A percentile compares a stretch with the other conserved stretches of the same genome.
Conservation (phyloP, 30 jellyfish, hydroid and myxozoan genomes). For the Aurelia aurita complex sp. Pacific region DNA sequence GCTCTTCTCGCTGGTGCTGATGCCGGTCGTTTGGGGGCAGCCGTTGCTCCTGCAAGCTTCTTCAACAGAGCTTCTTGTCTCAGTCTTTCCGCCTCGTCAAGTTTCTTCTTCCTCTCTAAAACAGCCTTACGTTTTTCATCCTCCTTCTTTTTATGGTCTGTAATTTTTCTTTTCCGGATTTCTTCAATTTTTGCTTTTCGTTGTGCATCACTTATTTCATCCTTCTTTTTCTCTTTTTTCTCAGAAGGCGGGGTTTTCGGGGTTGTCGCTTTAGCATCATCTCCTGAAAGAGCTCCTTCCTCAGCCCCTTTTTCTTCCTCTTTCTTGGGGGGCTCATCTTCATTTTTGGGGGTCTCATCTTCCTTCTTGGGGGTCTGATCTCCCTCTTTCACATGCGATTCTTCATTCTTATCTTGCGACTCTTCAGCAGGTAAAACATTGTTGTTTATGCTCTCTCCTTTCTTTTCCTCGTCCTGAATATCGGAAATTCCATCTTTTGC, state of each 20-base stretch:
- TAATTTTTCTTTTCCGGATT: slow-evolving; percentile 60
- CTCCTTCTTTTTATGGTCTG: slow-evolving; percentile 68
- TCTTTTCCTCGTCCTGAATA: not conserved
- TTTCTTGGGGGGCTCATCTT: slow-evolving; percentile 6
- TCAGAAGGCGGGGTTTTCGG: slow-evolving; percentile 51
- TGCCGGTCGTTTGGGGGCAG: slow-evolving; percentile 66
- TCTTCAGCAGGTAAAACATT: not conserved
- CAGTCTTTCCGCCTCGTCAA: slow-evolving; percentile 65
- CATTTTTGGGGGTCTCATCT: not conserved
- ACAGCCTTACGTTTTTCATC: slow-evolving; percentile 83
- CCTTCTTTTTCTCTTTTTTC: slow-evolving; percentile 29
- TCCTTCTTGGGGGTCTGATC: not conserved
- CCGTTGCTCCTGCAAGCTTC: slow-evolving; percentile 42
- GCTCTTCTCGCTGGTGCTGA: slow-evolving; percentile 76
- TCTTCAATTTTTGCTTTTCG: slow-evolving; percentile 72
- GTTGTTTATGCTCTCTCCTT: not conserved
- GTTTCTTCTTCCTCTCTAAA: slow-evolving; percentile 65
- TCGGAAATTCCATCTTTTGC: no score
- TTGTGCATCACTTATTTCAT: slow-evolving; percentile 62
- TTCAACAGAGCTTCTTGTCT: slow-evolving; percentile 71
- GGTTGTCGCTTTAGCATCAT: slow-evolving; percentile 17
- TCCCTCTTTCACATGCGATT: slow-evolving; percentile 8
- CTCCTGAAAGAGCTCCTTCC: slow-evolving; percentile 21
- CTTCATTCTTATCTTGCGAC: not conserved
- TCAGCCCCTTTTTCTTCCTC: slow-evolving; percentile 7